Evolutionary conservation across 2,797 vertebrate species (phyloP), one percentile per base, ranked within the genome.

Genomic region (Coregonus ussuriensis): DNA sequence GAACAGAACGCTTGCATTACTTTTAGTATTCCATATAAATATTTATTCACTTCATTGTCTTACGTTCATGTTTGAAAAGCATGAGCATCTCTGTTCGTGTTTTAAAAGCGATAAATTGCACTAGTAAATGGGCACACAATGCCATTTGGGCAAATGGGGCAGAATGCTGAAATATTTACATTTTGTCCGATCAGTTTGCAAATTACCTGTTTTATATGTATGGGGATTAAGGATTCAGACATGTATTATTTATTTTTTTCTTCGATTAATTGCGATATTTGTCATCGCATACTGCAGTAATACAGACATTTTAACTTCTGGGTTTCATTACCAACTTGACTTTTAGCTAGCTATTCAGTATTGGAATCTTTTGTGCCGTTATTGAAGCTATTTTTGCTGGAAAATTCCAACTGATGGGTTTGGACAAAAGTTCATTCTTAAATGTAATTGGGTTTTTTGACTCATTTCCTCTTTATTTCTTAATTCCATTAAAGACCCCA

Each of bases 401-500:
- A 59, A 21, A 78, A 47, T 72, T 83, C 70, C 7, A 69, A 73
- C 21, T 82, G 21, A 75, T 86, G 82, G 86, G 77, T 59, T 78
- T 65, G 79, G 62, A 68, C 31, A 85, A 74, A 83, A 74, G 89
- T 33, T 86, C 21, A 81, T 71, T 18, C 74, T 81, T 80, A 82
- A 81, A 86, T 92, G 81, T 87, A 87, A 70, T 91, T 89, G 91
- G 91, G 89, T 89, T 95, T 95, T 96, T 97, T 95, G 94, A 96
- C 85, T 93, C 92, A 92, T 94, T 94, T 95, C 94, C 95, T 94
- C 95, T 94, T 94, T 95, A 2, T 94, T 93, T 92, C 91, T 94
- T 94, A 91, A 96, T 96, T 96, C 94, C 92, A 96, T 98, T 94
- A 99, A 62, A 98, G 96, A 96, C 93, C 87, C 94, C 93, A 94